Evolutionary conservation across 2,113 vertebrate genomes (phyloP).

Genomic region (Aptenodytes patagonicus): DNA sequence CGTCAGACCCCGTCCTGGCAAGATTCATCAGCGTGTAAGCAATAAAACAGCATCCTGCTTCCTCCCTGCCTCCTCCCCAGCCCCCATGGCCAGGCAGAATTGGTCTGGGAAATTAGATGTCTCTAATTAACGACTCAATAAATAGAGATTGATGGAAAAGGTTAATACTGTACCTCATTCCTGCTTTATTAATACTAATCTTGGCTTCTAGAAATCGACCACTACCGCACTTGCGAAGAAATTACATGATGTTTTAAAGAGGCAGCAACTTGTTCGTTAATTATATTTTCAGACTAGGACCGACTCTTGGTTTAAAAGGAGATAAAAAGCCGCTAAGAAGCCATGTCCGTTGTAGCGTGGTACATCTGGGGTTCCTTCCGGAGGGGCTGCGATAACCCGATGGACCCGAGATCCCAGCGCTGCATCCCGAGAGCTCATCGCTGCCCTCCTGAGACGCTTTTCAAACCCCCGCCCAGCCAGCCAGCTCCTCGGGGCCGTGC

Average conservation of each 20-base stretch:
- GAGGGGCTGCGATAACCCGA: background rate
- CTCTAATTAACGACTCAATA: slow-evolving; percentile 66
- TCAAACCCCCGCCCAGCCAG: no score
- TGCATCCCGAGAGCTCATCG: fast-evolving
- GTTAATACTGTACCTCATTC: slow-evolving; percentile 20
- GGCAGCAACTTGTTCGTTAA: background rate
- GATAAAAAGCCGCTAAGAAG: background rate
- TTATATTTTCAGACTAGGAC: background rate
- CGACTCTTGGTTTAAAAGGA: background rate
- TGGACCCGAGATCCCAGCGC: background rate
- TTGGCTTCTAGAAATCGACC: background rate
- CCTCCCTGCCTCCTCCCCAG: background rate
- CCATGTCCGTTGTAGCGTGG: fast-evolving
- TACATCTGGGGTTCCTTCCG: background rate
- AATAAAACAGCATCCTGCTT: background rate
- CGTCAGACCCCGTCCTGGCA: background rate
- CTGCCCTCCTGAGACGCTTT: fast-evolving
- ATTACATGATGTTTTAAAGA: background rate
- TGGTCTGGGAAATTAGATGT: slow-evolving; percentile 50
- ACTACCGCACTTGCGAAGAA: background rate
- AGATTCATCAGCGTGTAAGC: slow-evolving; percentile 10
- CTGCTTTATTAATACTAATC: slow-evolving; percentile 37
- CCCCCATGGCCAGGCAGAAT: background rate
- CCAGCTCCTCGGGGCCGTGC: fast-evolving
- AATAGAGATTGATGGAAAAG: slow-evolving; percentile 67